Percentiles rank a stretch among this genome's conserved stretches.
phyloP scores from a whole-genome alignment of 2,797 vertebrate species.

The Acanthurus lineatus region DNA sequence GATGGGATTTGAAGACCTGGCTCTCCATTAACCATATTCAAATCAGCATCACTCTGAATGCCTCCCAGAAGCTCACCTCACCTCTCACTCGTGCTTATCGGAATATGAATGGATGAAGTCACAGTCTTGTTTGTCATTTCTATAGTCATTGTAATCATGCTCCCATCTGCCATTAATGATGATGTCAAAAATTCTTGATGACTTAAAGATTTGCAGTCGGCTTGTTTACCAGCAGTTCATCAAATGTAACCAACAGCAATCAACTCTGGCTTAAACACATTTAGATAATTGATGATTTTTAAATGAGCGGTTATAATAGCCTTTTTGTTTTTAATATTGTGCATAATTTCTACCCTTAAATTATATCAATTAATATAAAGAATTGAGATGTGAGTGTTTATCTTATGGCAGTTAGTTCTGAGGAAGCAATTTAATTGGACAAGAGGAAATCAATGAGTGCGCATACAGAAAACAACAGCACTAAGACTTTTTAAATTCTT shows the following conservation, averaged over 20 bases:
- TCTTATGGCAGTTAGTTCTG: too few relatives aligned
- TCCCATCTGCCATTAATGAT: slow-evolving; percentile 63
- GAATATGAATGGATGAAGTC: slow-evolving; percentile 81
- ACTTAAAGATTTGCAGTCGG: slow-evolving; percentile 33
- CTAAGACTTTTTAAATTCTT: too few relatives aligned
- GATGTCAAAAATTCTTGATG: slow-evolving; percentile 49
- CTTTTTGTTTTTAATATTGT: slow-evolving; percentile 19
- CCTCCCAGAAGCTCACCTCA: slow-evolving; percentile 64
- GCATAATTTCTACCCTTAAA: slow-evolving; percentile 39
- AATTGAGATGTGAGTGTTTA: slow-evolving; percentile 16
- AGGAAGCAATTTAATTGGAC: too few relatives aligned
- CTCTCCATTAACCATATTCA: slow-evolving; percentile 84
- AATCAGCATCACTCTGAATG: slow-evolving; percentile 76
- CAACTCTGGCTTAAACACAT: slow-evolving; percentile 6
- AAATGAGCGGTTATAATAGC: slow-evolving; percentile 31
- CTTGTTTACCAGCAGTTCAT: slow-evolving; percentile 67
- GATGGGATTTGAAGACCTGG: slow-evolving; percentile 80
- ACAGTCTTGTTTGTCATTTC: slow-evolving; percentile 67
- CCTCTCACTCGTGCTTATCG: slow-evolving; percentile 75
- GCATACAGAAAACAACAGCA: too few relatives aligned
- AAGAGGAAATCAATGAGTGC: too few relatives aligned
- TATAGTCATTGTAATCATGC: slow-evolving; percentile 58
- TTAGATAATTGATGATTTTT: slow-evolving; percentile 47
- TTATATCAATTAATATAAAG: slow-evolving; percentile 17
- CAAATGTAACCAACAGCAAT: slow-evolving; percentile 48